Evolutionary conservation across 2,888 invertebrate species (phyloP), one percentile per base, ranked within the genome.

Genomic region (Ophion obscuratus): DNA sequence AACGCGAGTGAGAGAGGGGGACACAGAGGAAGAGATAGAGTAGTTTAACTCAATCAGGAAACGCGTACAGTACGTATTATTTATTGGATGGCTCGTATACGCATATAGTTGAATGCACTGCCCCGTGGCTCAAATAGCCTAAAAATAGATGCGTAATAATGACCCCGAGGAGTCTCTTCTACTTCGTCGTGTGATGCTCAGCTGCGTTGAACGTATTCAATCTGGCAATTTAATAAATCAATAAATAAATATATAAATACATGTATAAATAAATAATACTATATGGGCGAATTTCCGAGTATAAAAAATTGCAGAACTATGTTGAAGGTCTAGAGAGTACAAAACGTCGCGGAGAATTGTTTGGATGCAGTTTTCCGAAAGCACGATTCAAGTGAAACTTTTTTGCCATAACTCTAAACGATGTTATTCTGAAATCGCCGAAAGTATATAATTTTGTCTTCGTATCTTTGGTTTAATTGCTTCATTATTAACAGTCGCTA

Each of bases 71-170:
- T 57, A 47, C 24, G 36, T 68, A 59, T 57, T 31, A 68, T 27
- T 40, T 67, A 61, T 59, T 31, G 36, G 59, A 36, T 64, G 57
- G 59, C 70, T 20, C 47, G 57, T 57, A 27, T 57, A 64, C 40
- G n/a, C 20, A n/a, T 44, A 47, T 80, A 83, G 83, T 77, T 83
- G 80, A 83, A 83, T 80, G 80, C 74, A 81, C 80, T 53, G 44
- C n/a, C 20, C 57, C 24, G 53, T 61, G 80, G 62, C 11, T 44
- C 66, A 71, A 75, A 47, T 62, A 59, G 80, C 85, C 36, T 83
- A 83, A 86, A 81, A 86, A 86, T 86, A 85, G 85, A 76, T 40
- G 78, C 78, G 74, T 47, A 47, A 14, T 80, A 80, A 85, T 81
- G 83, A 83, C 80, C 85, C 83, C 80, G 31, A 31, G 31, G 75